Evolutionary conservation across 2,888 invertebrate species (phyloP), one percentile per base, ranked within the genome.

Genomic region (Apodemia duryi): DNA sequence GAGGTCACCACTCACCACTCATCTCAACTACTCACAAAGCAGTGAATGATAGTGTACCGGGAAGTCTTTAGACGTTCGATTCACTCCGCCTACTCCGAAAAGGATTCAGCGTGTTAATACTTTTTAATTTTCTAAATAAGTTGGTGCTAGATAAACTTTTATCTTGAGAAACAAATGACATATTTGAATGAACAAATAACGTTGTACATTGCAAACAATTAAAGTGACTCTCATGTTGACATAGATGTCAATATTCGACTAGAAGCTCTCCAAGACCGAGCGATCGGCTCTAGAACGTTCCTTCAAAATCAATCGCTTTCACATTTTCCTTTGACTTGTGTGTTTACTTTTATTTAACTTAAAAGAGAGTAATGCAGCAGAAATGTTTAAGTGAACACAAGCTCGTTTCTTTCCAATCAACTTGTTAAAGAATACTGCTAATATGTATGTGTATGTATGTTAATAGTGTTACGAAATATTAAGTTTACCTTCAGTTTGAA

Each of bases 141-240:
- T 10, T 43, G 10, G 43, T 11, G 4, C 11, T 43, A 3, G 43
- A 4, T 11, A 43, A 43, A 11, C 11, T 43, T 38, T 43, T 4
- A 43, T 11, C 10, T 43, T 11, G 43, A 10, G 43, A 43, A 43
- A 11, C 38, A 11, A 3, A 43, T 43, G 43, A 43, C 43, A 43
- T 52, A 21, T 52, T 52, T 21, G 6, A 21, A 9, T 52, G 1
- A 28, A 28, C 6, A 29, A 10, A 54, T 9, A 54, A 5, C 4
- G 3, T 9, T 54, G 54, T 46, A 54, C 54, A 28, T 54, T 54
- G 29, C 10, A 54, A 2, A 54, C 28, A 46, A 10, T 11, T 54
- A 54, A 54, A 54, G 28, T 54, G 28, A 54, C 54, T 54, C 29
- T 54, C 54, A 28, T 54, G 29, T 54, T 54, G 21, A 54, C 29